Base-by-base conservation (phyloP, 2,113 vertebrate species). In the Oreochromis niloticus region DNA sequence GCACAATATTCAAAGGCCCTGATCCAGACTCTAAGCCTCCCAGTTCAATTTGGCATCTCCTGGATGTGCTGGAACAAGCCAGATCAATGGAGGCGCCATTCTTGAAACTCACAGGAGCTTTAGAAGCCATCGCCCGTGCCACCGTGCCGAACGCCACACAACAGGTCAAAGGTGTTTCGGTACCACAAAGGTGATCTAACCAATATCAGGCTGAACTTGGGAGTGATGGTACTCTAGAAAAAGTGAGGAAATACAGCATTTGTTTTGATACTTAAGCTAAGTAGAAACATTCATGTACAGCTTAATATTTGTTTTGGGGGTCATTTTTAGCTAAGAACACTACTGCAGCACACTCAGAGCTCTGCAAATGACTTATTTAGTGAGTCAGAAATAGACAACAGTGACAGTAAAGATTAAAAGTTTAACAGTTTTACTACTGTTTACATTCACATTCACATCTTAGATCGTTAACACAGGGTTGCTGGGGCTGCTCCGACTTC, bases 401-500 rank as follows among this genome's bases (percentile, higher is more conserved):
- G 17, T 63, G 59, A 63, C 32, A 63, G 59, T 11, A 36, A 63
- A 63, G 59, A 36, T 63, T 0, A 12, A n/a, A 63, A 1, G 6
- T 63, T 0, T 63, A 11, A 63, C 59, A 63, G 32, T 63, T 63
- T 36, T n/a, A 36, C 59, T 63, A 63, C 59, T 11, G 59, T 36
- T 36, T 63, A 63, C 3, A 34, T 34, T 63, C 57, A 34, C 3
- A 34, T 63, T 61, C 32, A n/a, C 32, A 36, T n/a, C 59, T 36
- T 63, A 66, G 32, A n/a, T 66, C 36, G 2, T 66, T n/a, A 39
- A 7, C 61, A 39, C 61, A 66, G 17, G 32, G 61, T 66, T 66
- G 32, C 3, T 4, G 0, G 32, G 32, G 10, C 1, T 66, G 32
- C 61, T 66, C 32, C 0, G 4, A n/a, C 32, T 39, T 66, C 61